Conservation (phyloP, 2,888 invertebrate species). For the Operophtera brumata region DNA sequence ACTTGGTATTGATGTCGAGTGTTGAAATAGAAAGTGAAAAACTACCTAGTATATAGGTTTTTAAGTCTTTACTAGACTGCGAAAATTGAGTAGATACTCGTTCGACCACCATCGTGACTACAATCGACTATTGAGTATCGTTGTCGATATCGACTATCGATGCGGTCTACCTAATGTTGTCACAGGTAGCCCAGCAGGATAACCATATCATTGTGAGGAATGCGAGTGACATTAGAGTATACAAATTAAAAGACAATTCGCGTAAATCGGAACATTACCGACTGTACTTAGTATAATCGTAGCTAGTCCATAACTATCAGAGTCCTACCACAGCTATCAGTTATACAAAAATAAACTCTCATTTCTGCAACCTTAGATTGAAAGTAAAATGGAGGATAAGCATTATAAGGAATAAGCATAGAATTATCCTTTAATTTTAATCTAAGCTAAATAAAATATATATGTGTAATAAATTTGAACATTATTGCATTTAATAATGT, state of each 20-base stretch:
- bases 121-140: not conserved
- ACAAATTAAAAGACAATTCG: conserved; percentile 47
- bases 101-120: not conserved
- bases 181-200: conserved; percentile 31
- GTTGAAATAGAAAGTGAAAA: not conserved
- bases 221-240: conserved; percentile 42
- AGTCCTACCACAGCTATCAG: conserved; percentile 43
- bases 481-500: conserved; percentile 54
- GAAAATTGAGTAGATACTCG: not conserved
- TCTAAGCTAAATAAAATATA: not conserved
- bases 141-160: not conserved
- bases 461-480: conserved; percentile 7
- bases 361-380: conserved; percentile 1
- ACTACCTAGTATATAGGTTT: conserved; percentile 1
- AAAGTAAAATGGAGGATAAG: not conserved
- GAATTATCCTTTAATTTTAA: not conserved
- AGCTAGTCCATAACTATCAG: conserved; percentile 54
- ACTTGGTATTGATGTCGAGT: conserved; percentile 1
- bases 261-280: conserved; percentile 20
- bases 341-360: conserved; percentile 4
- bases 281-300: conserved; percentile 29
- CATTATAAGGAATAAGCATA: not conserved
- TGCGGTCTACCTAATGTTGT: not conserved
- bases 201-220: conserved; percentile 55
- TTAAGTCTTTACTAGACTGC: conserved; percentile 1